These are phyloP conservation scores for Keiferia lycopersicella DNA, from an alignment of 2,888 invertebrate genomes.

Conservation along the genomic window DNA sequence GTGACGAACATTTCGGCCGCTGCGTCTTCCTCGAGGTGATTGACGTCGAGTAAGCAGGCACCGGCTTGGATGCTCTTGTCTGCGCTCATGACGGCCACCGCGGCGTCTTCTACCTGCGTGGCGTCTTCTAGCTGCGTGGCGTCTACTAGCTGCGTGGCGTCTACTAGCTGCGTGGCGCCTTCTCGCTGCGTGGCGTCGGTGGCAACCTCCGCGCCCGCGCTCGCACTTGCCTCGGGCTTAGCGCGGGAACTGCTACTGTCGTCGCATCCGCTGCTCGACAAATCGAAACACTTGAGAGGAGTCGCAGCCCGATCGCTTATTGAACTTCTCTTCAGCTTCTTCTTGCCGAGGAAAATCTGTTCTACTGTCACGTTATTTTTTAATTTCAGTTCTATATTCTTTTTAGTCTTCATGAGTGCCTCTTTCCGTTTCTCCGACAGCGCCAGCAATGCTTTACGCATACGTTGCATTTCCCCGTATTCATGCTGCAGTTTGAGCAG, in stretches of 20 bases:
- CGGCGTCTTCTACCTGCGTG: background rate
- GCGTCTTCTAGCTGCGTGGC: too few species aligned
- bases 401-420: constrained; percentile 72
- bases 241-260: constrained; percentile 53
- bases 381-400: constrained; percentile 67
- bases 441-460: constrained; percentile 69
- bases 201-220: constrained; percentile 1
- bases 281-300: constrained; percentile 72
- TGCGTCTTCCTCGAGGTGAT: constrained; percentile 40
- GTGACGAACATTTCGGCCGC: constrained; percentile 61
- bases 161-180: too few species aligned
- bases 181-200: background rate
- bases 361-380: constrained; percentile 64
- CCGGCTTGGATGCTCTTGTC: constrained; percentile 70
- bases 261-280: constrained; percentile 71
- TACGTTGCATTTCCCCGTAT: constrained; percentile 85
- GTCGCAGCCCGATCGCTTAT: constrained; percentile 52
- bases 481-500: constrained; percentile 84
- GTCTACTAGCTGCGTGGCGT: too few species aligned
- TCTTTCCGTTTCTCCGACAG: constrained; percentile 70
- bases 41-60: constrained; percentile 44
- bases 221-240: constrained; percentile 35
- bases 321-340: constrained; percentile 59
- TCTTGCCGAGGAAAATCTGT: constrained; percentile 63
- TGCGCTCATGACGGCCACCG: constrained; percentile 40